Evolutionary conservation across 2,113 vertebrate genomes (phyloP).

Genomic region (Thryonomys swinderianus): DNA sequence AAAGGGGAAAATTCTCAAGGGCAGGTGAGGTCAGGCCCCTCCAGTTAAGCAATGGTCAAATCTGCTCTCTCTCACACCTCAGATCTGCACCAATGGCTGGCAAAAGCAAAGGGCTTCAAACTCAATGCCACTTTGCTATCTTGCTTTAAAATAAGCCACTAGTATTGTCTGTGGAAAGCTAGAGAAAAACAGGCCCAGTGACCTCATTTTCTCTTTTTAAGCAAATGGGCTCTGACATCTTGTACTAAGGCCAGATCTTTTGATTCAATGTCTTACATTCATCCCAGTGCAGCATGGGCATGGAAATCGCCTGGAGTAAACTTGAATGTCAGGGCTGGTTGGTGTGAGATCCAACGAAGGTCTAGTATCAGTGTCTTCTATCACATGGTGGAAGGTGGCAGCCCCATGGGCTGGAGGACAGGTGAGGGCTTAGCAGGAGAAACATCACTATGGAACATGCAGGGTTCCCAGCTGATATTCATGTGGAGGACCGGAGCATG

Average conservation of each 20-base stretch:
- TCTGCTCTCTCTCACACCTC: neutral
- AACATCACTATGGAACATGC: neutral
- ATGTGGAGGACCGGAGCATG: neutral
- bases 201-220: conserved; percentile 58
- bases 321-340: neutral
- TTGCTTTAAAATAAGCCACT: conserved; percentile 46
- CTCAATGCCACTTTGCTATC: neutral
- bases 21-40: neutral
- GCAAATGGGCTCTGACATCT: conserved; percentile 64
- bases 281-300: neutral
- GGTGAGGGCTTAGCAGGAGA: neutral
- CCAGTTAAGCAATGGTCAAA: neutral
- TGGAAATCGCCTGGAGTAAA: neutral
- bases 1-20: too few relatives aligned
- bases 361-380: neutral
- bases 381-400: neutral
- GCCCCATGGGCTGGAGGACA: neutral
- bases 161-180: conserved; percentile 18
- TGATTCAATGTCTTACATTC: conserved; percentile 61
- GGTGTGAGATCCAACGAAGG: neutral
- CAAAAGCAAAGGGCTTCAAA: neutral
- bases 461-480: neutral
- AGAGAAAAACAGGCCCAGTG: conserved; percentile 32
- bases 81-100: neutral
- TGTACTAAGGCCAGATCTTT: conserved; percentile 48